Base-by-base conservation (phyloP, 2,888 invertebrate genomes). In the Amphipoea lucens region DNA sequence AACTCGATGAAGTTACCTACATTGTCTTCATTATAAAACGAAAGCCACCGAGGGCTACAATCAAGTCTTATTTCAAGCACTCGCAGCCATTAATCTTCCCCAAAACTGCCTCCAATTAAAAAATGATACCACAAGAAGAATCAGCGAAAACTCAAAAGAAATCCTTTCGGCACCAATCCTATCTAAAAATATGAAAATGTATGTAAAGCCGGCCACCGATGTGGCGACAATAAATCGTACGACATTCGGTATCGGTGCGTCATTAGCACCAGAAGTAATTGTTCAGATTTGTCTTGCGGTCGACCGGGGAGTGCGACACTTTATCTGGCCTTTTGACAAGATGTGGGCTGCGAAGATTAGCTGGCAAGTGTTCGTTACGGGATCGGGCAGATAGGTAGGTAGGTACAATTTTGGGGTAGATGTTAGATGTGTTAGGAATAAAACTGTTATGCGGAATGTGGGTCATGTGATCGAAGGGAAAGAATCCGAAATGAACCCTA, bases 221-320 rank as follows among this genome's bases (percentile, higher is more conserved):
- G 94, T 90, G 87, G 91, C 90, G 94, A 92, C 95, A 91, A 96
- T 96, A 96, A 96, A 96, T 96, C 95, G 94, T 92, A 90, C 88
- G 90, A 87, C 93, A 93, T 94, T 60, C 93, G 94, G 94, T 95
- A 95, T 95, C 95, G 92, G 91, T 90, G 94, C 90, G 94, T 95
- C 95, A 96, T 96, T 96, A 96, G 95, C 94, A 92, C 85, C 90
- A 90, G 91, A 94, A 95, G 95, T 95, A 95, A 95, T 95, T 94
- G 95, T 93, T 91, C 92, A 93, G 95, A 95, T 95, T 95, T 95
- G 95, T 95, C 95, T 94, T 90, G 88, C 83, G 89, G 87, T 90
- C 91, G 90, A 84, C 83, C 82, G 90, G 88, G 89, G 93, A 94
- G 93, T 94, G 92, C 93, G 90, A 84, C 84, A 91, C 90, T 93